Percentiles rank a stretch among this genome's conserved stretches.
phyloP scores from a whole-genome alignment of 2,888 invertebrate genomes.

The Morinoia aosen region DNA sequence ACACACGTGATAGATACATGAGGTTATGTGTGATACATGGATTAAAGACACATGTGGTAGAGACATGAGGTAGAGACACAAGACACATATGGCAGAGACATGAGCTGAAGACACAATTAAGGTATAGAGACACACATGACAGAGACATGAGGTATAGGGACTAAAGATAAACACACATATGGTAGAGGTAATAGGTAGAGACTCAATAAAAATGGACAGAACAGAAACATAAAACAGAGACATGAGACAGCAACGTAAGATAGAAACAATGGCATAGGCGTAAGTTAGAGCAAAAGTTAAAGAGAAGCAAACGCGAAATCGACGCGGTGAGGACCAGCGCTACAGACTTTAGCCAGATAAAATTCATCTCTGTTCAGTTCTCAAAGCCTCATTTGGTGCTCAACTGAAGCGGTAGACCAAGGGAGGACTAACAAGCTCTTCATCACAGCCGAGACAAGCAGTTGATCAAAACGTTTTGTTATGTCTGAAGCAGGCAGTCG shows the following conservation, averaged over 20 bases:
- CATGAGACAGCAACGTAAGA: too few relatives aligned
- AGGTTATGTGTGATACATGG: too few relatives aligned
- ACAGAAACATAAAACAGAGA: neutral
- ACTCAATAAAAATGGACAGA: neutral
- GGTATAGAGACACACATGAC: neutral
- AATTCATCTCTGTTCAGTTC: neutral
- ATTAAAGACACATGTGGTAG: neutral
- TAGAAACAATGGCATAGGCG: too few relatives aligned
- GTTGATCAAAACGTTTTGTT: neutral
- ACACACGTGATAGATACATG: neutral
- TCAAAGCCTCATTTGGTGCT: neutral
- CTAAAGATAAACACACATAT: neutral
- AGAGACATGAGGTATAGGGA: neutral
- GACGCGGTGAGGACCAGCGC: too few relatives aligned
- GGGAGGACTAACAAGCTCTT: neutral
- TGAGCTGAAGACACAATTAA: neutral
- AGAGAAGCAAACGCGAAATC: too few relatives aligned
- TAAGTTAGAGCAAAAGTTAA: too few relatives aligned
- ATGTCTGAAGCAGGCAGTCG: neutral
- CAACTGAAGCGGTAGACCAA: neutral
- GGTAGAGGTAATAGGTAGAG: neutral
- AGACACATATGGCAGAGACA: neutral
- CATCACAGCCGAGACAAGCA: neutral
- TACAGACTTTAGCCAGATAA: too few relatives aligned
- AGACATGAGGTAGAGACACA: neutral